phyloP scores from a whole-genome alignment of 2,113 vertebrate species.

The Odontesthes bonariensis region DNA sequence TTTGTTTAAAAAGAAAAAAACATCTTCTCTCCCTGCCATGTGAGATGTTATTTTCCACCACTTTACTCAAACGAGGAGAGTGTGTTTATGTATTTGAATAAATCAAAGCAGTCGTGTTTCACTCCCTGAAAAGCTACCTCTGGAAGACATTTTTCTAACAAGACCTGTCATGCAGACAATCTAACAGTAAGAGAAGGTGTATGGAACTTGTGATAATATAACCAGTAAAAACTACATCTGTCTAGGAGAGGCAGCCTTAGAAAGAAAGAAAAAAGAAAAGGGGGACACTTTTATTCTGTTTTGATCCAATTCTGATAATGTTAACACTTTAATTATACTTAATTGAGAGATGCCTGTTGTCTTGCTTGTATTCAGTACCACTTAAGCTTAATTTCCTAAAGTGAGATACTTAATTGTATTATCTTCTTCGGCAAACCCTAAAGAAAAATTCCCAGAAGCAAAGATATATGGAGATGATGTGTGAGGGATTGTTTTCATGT shows the following conservation, averaged over 20 bases:
- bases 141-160: background rate
- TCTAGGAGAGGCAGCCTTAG: background rate
- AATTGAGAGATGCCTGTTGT: constrained; percentile 9
- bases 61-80: constrained; percentile 15
- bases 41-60: constrained; percentile 30
- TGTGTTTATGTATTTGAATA: constrained; percentile 36
- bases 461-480: constrained; percentile 46
- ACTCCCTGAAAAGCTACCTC: constrained; percentile 17
- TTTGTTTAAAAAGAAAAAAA: constrained; percentile 30
- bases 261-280: background rate
- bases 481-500: constrained; percentile 52
- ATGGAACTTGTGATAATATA: background rate
- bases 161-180: constrained; percentile 21
- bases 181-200: background rate
- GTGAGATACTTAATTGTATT: constrained; percentile 24
- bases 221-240: background rate
- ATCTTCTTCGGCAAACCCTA: constrained; percentile 2
- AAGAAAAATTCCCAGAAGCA: background rate
- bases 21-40: background rate
- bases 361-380: constrained; percentile 13
- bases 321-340: constrained; percentile 15
- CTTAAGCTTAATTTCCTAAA: constrained; percentile 2
- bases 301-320: background rate
- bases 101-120: constrained; percentile 23
- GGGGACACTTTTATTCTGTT: background rate